These are phyloP conservation scores for Gasterosteus nipponicus DNA, from an alignment of 2,113 vertebrate species.

Conservation along the genomic window DNA sequence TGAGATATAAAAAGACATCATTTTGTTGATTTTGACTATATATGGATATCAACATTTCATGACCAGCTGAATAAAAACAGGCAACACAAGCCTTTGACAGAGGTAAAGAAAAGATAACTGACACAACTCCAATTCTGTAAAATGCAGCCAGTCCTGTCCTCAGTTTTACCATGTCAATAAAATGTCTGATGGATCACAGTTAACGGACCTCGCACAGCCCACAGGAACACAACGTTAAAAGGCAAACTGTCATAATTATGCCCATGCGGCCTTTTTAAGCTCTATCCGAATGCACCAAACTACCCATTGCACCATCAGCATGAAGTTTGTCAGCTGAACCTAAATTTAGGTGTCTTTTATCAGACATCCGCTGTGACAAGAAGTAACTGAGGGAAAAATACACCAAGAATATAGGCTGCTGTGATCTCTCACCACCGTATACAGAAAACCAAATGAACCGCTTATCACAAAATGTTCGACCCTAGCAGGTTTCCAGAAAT, in stretches of 20 bases:
- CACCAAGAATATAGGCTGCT: background rate
- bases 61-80: conserved; percentile 22
- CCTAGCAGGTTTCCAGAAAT: background rate
- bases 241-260: conserved; percentile 54
- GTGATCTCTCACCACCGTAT: background rate
- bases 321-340: background rate
- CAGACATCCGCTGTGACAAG: background rate
- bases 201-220: conserved; percentile 37
- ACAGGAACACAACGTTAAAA: conserved; percentile 38
- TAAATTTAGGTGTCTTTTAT: background rate
- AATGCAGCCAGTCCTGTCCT: conserved; percentile 57
- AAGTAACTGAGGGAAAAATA: background rate
- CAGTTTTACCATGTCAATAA: conserved; percentile 63
- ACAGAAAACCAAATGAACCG: background rate
- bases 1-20: background rate
- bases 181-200: conserved; percentile 54
- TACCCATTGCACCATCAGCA: conserved; percentile 1
- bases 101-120: conserved; percentile 18
- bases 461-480: background rate
- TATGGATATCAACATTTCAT: conserved; percentile 1
- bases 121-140: conserved; percentile 30
- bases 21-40: background rate
- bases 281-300: conserved; percentile 16
- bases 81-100: background rate
- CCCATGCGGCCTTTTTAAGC: conserved; percentile 22